These are phyloP conservation scores for Dasysyrphus albostriatus DNA, from an alignment of 2,888 invertebrate species.

Conservation along the genomic window DNA sequence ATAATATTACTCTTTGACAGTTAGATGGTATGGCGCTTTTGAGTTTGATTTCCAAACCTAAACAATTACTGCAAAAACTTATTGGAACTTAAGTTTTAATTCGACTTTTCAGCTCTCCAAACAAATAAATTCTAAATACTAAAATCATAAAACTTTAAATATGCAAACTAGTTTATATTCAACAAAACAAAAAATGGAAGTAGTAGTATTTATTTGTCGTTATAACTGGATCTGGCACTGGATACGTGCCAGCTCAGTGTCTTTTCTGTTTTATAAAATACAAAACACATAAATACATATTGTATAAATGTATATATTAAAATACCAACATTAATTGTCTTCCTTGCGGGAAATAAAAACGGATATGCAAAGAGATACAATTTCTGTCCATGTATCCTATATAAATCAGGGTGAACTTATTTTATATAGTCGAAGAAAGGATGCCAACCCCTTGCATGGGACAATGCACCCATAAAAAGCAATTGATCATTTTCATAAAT, in stretches of 20 bases:
- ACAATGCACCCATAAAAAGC: constrained; percentile 43
- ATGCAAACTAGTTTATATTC: too few species aligned
- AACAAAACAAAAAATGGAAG: neutral
- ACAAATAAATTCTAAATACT: too few species aligned
- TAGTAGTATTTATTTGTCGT: neutral
- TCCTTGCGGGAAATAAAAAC: constrained; percentile 21
- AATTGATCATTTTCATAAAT: constrained; percentile 69
- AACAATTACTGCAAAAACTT: too few species aligned
- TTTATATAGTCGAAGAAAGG: neutral
- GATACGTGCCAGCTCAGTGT: neutral
- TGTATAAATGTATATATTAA: neutral
- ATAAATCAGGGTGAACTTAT: constrained; percentile 12
- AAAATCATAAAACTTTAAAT: too few species aligned
- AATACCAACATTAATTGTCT: constrained; percentile 25
- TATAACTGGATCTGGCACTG: neutral
- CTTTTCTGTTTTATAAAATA: neutral
- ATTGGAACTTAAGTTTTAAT: too few species aligned
- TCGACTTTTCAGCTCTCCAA: too few species aligned
- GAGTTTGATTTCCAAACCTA: too few species aligned
- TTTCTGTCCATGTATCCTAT: neutral
- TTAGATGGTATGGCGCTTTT: too few species aligned
- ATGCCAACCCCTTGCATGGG: constrained; percentile 32
- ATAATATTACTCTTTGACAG: too few species aligned
- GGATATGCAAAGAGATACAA: constrained; percentile 23
- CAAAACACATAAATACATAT: neutral